Evolutionary conservation across 1,140 invertebrate species (phyloP), one percentile per base, ranked within the genome.

Genomic region (Homarus americanus): DNA sequence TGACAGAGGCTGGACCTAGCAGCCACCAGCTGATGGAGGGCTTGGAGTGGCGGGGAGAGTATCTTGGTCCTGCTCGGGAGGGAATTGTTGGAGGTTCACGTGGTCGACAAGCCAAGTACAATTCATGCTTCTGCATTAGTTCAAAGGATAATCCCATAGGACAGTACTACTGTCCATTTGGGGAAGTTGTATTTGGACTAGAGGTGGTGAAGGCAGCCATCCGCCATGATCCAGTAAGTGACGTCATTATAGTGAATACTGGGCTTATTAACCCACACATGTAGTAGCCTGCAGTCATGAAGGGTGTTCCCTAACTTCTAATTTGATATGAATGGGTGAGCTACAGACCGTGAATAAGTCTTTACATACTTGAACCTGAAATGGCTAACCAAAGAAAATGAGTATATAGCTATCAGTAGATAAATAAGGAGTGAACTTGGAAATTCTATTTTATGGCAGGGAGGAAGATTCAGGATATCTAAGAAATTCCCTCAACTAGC

Each of bases 41-140:
- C n/a, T 49, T 89, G 49, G 86, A 87, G 58, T 89, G 87, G 87
- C 28, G 87, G 0, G 87, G 87, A 12, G 38, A 89, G 41, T 72
- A 82, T 58, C 17, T 53, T 12, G 87, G 87, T 20, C 76, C 87
- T 24, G 79, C 44, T 32, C 82, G 40, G 40, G 66, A 66, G n/a
- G 87, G 87, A 0, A 32, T 73, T 2, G 28, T 89, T 24, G 87
- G 76, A 12, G 87, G 87, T 44, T 49, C 53, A 0, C 49, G 87
- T 1, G 87, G 79, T 15, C 49, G 87, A 9, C 66, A 82, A 28
- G 24, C 41, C n/a, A 63, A 79, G 53, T 89, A 49, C 53, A 58
- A 89, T 15, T 49, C 87, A 15, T 58, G 58, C 3, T 89, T 89
- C 63, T 44, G 69, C 63, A 82, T 89, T 10, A 66, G 87, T 20